Conservation (phyloP, 2,113 vertebrate species). For the Jaculus jaculus region DNA sequence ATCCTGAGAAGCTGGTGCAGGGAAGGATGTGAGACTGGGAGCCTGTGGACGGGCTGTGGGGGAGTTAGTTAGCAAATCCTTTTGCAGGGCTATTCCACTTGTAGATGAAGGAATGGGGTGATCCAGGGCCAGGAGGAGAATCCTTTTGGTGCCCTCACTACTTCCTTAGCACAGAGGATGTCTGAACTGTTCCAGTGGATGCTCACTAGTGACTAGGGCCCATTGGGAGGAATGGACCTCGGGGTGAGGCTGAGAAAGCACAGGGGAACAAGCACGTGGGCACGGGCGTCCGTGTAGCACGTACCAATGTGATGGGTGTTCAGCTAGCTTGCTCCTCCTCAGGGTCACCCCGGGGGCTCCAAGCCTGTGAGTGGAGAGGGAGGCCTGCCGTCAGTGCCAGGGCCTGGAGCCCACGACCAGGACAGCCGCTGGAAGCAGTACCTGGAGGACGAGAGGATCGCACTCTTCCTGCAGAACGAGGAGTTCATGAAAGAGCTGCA, state of each 20-base stretch:
- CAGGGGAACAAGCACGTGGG: rapidly evolving
- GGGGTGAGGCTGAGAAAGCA: background rate
- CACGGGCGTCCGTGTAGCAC: rapidly evolving
- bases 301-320: background rate
- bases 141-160: background rate
- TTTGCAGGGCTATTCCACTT: background rate
- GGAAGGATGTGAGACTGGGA: background rate
- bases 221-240: background rate
- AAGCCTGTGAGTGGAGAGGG: slow-evolving; percentile 61
- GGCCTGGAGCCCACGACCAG: slow-evolving; percentile 85
- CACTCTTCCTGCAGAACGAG: slow-evolving; percentile 96
- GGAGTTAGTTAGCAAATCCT: background rate
- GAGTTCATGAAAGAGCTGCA: slow-evolving; percentile 99
- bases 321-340: background rate
- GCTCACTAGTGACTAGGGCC: background rate
- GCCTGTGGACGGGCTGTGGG: rapidly evolving
- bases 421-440: slow-evolving; percentile 96
- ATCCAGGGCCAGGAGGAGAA: background rate
- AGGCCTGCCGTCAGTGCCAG: rapidly evolving
- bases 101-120: background rate
- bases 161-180: background rate
- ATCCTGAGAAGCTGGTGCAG: no score
- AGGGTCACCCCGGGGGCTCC: slow-evolving; percentile 55
- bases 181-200: background rate
- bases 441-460: slow-evolving; percentile 96